Percentiles rank a stretch among this genome's conserved stretches.
phyloP scores from a whole-genome alignment of 2,113 vertebrate species.

The Ellobius talpinus region DNA sequence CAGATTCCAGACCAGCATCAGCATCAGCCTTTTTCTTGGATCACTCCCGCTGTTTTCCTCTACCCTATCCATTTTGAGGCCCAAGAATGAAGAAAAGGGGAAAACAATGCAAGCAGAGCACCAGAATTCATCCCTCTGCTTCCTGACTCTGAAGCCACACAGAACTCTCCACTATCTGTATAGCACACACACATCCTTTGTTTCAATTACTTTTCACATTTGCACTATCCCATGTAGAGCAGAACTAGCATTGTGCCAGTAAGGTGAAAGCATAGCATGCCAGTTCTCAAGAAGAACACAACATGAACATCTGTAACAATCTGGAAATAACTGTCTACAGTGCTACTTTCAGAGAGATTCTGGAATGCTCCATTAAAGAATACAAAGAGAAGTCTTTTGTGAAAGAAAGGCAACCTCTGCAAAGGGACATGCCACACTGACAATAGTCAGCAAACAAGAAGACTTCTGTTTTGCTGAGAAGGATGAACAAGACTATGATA shows the following conservation, averaged over 20 bases:
- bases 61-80: neutral
- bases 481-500: neutral
- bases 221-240: neutral
- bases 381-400: neutral
- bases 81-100: neutral
- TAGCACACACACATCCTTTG: neutral
- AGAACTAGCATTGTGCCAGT: neutral
- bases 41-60: neutral
- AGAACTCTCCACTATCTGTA: neutral
- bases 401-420: neutral
- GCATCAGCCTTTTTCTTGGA: neutral
- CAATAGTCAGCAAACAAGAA: neutral
- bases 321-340: neutral
- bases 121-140: neutral
- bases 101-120: neutral
- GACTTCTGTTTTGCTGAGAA: neutral
- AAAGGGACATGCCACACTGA: neutral
- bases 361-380: conserved; percentile 31
- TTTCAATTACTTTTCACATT: neutral
- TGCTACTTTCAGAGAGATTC: conserved; percentile 28
- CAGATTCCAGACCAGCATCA: neutral
- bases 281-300: neutral
- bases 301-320: neutral
- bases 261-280: neutral
- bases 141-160: neutral